Evolutionary conservation across 2,797 vertebrate genomes (phyloP), one percentile per base, ranked within the genome.

Genomic region (Cirrhinus mrigala): DNA sequence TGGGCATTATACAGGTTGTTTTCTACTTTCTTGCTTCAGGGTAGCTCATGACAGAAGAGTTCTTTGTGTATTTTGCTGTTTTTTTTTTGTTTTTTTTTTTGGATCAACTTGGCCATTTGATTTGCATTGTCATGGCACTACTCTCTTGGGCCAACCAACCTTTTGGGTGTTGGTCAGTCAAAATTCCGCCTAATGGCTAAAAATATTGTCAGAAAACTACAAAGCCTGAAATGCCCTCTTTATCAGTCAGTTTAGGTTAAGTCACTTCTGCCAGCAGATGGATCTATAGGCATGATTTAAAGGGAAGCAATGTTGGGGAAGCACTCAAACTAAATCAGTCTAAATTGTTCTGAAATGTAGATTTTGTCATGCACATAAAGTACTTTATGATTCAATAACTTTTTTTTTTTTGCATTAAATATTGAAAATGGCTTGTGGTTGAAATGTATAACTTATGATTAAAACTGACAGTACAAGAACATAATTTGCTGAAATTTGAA

Each of bases 1-100:
- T 82, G 16, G 89, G 91, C 52, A 79, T 91, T 20, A 37, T 73
- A 60, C 92, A 93, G 85, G 85, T 70, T 4, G 33, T 90, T 10
- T 54, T 93, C 46, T 90, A 58, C 76, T 15, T 90, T 20, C 15
- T 90, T 3, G 91, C 50, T 9, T 12, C 3, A 7, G 0, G 20
- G 5, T 90, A 71, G 56, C 44, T 78, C n/a, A 1, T 84, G 0
- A 0, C 64, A 0, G 0, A 37, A 1, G 7, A 37, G 0, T 4
- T 90, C 22, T 1, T 1, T 0, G 5, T 12, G 3, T 10, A 18
- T 10, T 2, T 27, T 0, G 0, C 3, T 12, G 6, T 50, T 33
- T 0, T 0, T 1, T 0, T 89, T 3, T 40, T 29, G n/a, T n/a
- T n/a, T n/a, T 29, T 29, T 29, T 33, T 33, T 37, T 37, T 7